Base-by-base conservation (phyloP, 2,888 invertebrate genomes). In the Cataglyphis cursor region DNA sequence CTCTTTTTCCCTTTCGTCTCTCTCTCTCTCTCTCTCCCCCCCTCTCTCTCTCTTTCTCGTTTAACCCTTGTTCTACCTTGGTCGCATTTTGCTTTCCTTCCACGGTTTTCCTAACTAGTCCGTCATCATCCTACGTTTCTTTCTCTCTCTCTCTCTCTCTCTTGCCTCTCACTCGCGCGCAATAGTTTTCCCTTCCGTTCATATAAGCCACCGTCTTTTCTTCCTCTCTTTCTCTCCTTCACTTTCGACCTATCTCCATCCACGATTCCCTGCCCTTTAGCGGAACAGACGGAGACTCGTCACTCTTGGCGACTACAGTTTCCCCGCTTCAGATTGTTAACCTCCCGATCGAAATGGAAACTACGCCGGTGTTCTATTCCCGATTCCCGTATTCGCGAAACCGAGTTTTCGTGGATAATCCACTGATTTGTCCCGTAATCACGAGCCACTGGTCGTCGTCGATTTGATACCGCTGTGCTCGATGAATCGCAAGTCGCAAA, bases 111-210 rank as follows among this genome's bases (percentile, higher is more conserved):
- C 61, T 44, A 51, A 24, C 62, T n/a, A 41, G 10, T 61, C 75
- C 83, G 73, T 82, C 82, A 72, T 80, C 65, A 75, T 83, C 75
- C 83, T 78, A 61, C 83, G 59, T 83, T 72, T 70, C 82, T 54
- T 78, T 74, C 68, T 82, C 76, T 38, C 1, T 38, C 38, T 38
- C 68, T n/a, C 18, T 38, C 6, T 38, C 38, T 38, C 9, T 15
- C 44, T 44, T 15, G 0, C 75, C 31, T 41, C 41, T 51, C n/a
- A 0, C 75, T 12, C 68, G 21, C 38, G 6, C 21, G 57, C 28
- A 15, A n/a, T 28, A 38, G 18, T 64, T 44, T 41, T 65, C 31
- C 24, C 35, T 12, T 8, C n/a, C 24, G 44, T 44, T 48, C 21
- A 3, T n/a, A 61, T 31, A 31, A 21, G 0, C 41, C 3, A 9